These are phyloP conservation scores for Axea sp. DNA, from an alignment of 2,888 invertebrate species.

Conservation along the genomic window DNA sequence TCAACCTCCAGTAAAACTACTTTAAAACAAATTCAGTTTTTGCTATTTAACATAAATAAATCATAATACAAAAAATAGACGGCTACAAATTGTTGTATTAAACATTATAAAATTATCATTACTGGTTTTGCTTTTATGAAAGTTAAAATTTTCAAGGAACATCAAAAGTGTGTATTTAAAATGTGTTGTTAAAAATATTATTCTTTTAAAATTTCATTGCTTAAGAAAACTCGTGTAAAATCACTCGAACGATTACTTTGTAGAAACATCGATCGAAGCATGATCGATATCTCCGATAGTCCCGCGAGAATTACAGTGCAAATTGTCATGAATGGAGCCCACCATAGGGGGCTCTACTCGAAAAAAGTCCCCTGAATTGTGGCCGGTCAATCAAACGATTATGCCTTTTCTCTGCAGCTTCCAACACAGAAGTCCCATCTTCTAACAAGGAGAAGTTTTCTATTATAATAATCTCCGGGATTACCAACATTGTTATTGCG, in stretches of 20 bases:
- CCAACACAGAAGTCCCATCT: conserved; percentile 46
- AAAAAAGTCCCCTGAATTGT: conserved; percentile 32
- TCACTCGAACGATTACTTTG: not conserved
- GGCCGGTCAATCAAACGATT: conserved; percentile 51
- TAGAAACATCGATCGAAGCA: conserved; percentile 25
- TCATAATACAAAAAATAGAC: too few relatives aligned
- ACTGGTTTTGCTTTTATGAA: too few relatives aligned
- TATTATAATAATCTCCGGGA: conserved; percentile 53
- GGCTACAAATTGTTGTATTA: too few relatives aligned
- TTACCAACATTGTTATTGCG: conserved; percentile 42
- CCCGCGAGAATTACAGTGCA: conserved; percentile 56
- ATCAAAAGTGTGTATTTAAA: not conserved
- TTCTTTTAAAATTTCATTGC: too few relatives aligned
- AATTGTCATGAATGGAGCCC: conserved; percentile 47
- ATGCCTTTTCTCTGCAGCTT: conserved; percentile 45
- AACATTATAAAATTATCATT: too few relatives aligned
- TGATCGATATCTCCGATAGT: conserved; percentile 35
- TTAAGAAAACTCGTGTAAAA: conserved; percentile 1
- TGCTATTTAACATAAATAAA: too few relatives aligned
- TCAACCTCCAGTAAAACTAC: too few relatives aligned
- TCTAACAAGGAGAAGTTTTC: conserved; percentile 48
- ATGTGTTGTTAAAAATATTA: too few relatives aligned
- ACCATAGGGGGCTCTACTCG: conserved; percentile 34
- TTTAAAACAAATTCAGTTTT: too few relatives aligned
- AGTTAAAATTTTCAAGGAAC: too few relatives aligned